These are phyloP conservation scores for Podarcis muralis DNA, from an alignment of 2,113 vertebrate genomes.

Conservation along the genomic window DNA sequence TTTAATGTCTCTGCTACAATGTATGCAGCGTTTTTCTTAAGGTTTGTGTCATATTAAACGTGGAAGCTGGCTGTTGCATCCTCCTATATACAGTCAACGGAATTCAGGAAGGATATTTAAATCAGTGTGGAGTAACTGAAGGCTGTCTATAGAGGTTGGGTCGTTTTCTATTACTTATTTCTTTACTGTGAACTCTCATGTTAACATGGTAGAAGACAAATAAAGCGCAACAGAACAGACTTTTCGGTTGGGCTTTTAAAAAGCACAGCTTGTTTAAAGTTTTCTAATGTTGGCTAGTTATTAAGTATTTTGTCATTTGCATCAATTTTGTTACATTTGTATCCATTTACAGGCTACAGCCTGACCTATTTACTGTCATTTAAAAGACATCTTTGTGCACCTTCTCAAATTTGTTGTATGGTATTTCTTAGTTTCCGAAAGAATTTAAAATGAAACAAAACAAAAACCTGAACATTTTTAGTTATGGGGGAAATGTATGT, in stretches of 20 bases:
- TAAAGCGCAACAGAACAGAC: no score
- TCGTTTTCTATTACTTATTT: no score
- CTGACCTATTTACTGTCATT: neutral
- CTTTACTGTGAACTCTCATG: no score
- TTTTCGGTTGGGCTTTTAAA: no score
- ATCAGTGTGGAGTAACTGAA: neutral
- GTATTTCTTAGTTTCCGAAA: slow-evolving; percentile 29
- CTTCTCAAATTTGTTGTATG: neutral
- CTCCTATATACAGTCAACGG: neutral
- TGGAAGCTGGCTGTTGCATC: neutral
- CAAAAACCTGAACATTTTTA: neutral
- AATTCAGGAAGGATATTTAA: neutral
- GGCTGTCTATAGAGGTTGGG: neutral
- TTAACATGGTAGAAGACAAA: no score
- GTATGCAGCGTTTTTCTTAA: neutral
- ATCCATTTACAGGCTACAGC: neutral
- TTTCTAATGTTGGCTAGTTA: neutral
- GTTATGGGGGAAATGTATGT: neutral
- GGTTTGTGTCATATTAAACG: neutral
- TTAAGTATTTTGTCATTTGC: neutral
- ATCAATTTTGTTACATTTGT: neutral
- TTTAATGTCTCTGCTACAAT: neutral
- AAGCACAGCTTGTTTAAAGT: neutral
- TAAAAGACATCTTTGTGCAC: neutral
- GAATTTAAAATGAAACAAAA: neutral